Evolutionary conservation across 2,113 vertebrate genomes (phyloP), one percentile per base, ranked within the genome.

Genomic region (Falco punctatus): DNA sequence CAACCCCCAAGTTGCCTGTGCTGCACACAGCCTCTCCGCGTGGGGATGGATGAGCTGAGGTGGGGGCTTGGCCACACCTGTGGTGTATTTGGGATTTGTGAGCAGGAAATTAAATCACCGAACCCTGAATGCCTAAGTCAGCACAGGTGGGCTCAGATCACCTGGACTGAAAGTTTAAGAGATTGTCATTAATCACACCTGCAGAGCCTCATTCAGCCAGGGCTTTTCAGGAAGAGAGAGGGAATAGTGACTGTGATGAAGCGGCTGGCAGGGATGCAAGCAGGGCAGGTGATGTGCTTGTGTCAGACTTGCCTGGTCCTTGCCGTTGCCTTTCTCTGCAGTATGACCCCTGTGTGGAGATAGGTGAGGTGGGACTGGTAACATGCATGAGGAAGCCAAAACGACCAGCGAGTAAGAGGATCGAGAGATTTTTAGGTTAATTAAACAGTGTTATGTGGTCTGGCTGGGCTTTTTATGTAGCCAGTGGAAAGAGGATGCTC

Each of bases 331-430:
- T 59, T 86, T 62, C 20, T 78, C 22, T 62, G 32, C 16, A 32
- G 51, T 14, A 5, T 1, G 6, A 1, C 9, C 81, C 23, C 59
- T 44, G 12, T 40, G 27, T 4, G 15, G 32, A 52, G n/a, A 12
- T 35, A 17, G 3, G 0, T 23, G 11, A 11, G 16, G 21, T 16
- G 27, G 33, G 64, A 17, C 44, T 69, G 26, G 30, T 72, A 81
- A 30, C 0, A 2, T 17, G 18, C 13, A 3, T 1, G 3, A 28
- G 12, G 23, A 32, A 67, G 46, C 28, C 9, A 6, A 65, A 59
- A 21, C 33, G 17, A 33, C 61, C 23, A 12, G 33, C 42, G 35
- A 78, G 35, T 57, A 51, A 44, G 44, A 21, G 15, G 13, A 40
- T 52, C 1, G 6, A 40, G 66, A 55, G 32, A 33, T 72, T 82